Evolutionary conservation across 2,113 vertebrate genomes (phyloP).

Genomic region (Ammodytes dubius): DNA sequence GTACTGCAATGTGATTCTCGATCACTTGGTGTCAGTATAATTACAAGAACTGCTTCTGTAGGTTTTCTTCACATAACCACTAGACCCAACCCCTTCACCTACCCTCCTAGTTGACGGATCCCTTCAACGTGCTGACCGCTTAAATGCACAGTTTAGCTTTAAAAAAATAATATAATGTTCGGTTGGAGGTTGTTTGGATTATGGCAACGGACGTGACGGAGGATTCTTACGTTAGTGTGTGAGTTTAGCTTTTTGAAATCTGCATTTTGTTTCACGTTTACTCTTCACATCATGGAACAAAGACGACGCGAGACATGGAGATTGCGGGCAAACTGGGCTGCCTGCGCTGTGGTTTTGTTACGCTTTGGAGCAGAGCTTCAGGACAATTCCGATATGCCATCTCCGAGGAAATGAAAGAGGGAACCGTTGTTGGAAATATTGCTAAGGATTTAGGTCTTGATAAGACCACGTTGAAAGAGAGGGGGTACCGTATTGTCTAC

Average conservation of each 20-base stretch:
- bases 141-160: background rate
- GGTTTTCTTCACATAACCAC: background rate
- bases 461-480: conserved; percentile 42
- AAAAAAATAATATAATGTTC: too few relatives aligned
- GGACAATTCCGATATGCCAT: conserved; percentile 76
- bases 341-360: conserved; percentile 27
- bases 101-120: background rate
- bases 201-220: background rate
- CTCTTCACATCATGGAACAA: conserved; percentile 61
- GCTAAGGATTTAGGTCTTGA: conserved; percentile 78
- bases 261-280: background rate
- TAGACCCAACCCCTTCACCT: conserved; percentile 15
- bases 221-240: fast-evolving
- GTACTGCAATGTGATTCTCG: conserved; percentile 9
- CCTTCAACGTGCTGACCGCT: background rate
- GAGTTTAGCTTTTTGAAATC: background rate
- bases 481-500: conserved; percentile 71
- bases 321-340: conserved; percentile 31
- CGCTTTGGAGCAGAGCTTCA: conserved; percentile 53
- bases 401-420: conserved; percentile 70
- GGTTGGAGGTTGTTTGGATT: background rate
- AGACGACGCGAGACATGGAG: conserved; percentile 27
- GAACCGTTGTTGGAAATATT: conserved; percentile 72
- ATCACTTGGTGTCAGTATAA: conserved; percentile 71
- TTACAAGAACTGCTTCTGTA: background rate